Evolutionary conservation across 2,888 invertebrate species (phyloP), one percentile per base, ranked within the genome.

Genomic region (Phortica magna): DNA sequence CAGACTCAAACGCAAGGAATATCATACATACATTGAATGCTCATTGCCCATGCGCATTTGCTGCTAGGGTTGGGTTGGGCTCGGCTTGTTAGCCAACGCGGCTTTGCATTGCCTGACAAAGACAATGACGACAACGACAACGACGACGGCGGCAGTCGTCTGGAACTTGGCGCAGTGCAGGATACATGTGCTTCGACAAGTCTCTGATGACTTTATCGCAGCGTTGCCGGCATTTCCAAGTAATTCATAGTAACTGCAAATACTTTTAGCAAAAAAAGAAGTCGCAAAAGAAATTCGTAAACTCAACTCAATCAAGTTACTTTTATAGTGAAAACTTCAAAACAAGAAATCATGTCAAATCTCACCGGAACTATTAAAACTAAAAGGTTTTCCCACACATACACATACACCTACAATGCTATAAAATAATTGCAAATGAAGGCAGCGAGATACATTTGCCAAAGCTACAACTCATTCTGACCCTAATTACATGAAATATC

Each of bases 401-500:
- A 31, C 31, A 31, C 2, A 4, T 4, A 31, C 31, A 31, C 31
- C 31, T 7, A 53, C n/a, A 65, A 6, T n/a, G 10, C 39, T 39
- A 41, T 41, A n/a, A n/a, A n/a, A 2, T 7, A 41, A 65, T 65
- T 65, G 41, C 65, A 42, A 65, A 39, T 65, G 39, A 39, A 65
- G 39, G 39, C 65, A 65, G 9, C 14, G 41, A 65, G 41, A n/a
- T 41, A 65, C 48, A 68, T 68, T 68, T 68, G 43, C 17, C 43
- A 68, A 68, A 12, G 4, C 9, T 1, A 43, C 41, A 17, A n/a
- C 68, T n/a, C 68, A 68, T 43, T 43, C 9, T 68, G 68, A 68
- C 68, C 68, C 68, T 68, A 68, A 68, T 68, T 68, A 68, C 68
- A 68, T 14, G 12, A 68, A 48, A 43, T 19, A 68, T 9, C n/a